phyloP scores from a whole-genome alignment of 2,888 invertebrate genomes.

The Limnephilus rhombicus region DNA sequence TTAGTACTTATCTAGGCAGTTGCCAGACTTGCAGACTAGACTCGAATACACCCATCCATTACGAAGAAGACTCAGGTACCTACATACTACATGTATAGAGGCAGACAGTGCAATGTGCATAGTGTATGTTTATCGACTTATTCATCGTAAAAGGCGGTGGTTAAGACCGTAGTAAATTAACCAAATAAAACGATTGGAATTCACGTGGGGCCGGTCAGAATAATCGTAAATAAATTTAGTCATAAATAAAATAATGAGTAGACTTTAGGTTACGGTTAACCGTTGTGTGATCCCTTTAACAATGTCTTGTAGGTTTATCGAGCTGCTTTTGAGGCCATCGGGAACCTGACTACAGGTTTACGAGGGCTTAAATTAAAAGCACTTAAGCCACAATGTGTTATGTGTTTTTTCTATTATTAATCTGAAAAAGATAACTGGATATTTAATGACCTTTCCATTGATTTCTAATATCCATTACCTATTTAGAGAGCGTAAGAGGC shows the following conservation, averaged over 20 bases:
- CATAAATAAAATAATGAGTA: slow-evolving; percentile 45
- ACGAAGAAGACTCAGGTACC: background rate
- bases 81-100: background rate
- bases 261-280: slow-evolving; percentile 31
- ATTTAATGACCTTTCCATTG: slow-evolving; percentile 31
- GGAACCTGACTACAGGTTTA: slow-evolving; percentile 37
- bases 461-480: background rate
- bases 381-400: background rate
- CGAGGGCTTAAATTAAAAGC: slow-evolving; percentile 42
- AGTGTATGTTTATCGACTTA: background rate
- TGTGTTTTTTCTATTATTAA: background rate
- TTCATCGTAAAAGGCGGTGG: background rate
- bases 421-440: slow-evolving; percentile 30
- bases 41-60: background rate
- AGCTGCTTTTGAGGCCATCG: background rate
- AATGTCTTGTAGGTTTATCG: slow-evolving; percentile 7
- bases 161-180: background rate
- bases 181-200: slow-evolving; percentile 38
- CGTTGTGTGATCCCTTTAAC: slow-evolving; percentile 29
- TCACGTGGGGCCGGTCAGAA: slow-evolving; percentile 46
- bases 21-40: background rate
- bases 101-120: background rate
- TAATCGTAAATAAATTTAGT: slow-evolving; percentile 41
- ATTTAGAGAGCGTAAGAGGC: slow-evolving; percentile 10
- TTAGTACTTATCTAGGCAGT: background rate